Evolutionary conservation across 2,888 invertebrate genomes (phyloP), one percentile per base, ranked within the genome.

Genomic region (Fragum fragum): DNA sequence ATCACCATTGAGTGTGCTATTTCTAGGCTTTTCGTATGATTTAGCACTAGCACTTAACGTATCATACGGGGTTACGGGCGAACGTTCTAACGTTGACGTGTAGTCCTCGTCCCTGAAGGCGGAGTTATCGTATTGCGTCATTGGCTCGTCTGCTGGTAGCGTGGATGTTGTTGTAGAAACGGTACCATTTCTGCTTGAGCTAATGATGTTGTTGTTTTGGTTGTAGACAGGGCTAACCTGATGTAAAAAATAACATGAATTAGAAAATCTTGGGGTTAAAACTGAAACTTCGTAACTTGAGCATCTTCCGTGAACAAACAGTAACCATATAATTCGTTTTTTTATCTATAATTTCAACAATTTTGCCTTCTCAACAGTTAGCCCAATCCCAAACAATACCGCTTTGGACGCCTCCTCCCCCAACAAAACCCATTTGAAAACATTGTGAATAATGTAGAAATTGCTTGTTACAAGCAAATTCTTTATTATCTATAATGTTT

Each of bases 141-240:
- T n/a, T 9, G 39, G 6, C n/a, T 66, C 66, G 42, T 66, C 42
- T 2, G 9, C 23, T 0, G 66, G 39, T 26, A 66, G 21, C 6
- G 66, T 66, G 21, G 66, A 42, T 9, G 66, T 42, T 66, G 66
- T 66, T 66, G 66, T 66, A 16, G 66, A 39, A 9, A 66, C 21
- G 26, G 66, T 66, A 11, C 42, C 66, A 21, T 66, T 66, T 18
- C 26, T 32, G n/a, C n/a, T 61, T 3, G 29, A n/a, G 32, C 32
- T 61, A 3, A 32, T 61, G 0, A 5, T 32, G n/a, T 61, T 32
- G 32, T 32, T 61, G 61, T 61, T 61, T 32, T 28, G 61, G 42
- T 23, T 42, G 36, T 66, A 39, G 0, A 39, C 42, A 23, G 66
- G 42, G n/a, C 14, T n/a, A n/a, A 63, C 36, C 63, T 63, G 63